These are phyloP conservation scores for Cylindroiulus punctatus DNA, from an alignment of 2,888 invertebrate species.

Conservation along the genomic window DNA sequence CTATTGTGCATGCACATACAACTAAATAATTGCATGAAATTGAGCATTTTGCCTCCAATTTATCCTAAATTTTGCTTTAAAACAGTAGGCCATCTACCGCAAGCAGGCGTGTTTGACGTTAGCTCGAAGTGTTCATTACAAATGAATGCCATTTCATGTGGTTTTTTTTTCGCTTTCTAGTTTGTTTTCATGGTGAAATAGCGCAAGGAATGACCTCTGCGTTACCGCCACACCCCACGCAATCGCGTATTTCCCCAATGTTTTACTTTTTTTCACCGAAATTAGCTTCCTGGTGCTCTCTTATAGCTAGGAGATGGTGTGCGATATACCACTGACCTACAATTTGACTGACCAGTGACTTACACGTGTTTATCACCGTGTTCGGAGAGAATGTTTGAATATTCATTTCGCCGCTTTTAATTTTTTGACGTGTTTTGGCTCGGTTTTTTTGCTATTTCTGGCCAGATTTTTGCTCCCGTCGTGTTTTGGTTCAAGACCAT, in stretches of 20 bases:
- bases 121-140: neutral
- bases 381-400: neutral
- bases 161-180: neutral
- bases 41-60: neutral
- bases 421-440: neutral
- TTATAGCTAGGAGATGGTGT: neutral
- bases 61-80: neutral
- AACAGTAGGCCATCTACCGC: constrained; percentile 4
- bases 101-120: constrained; percentile 18
- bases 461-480: neutral
- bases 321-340: neutral
- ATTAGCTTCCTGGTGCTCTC: constrained; percentile 9
- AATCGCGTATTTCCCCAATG: neutral
- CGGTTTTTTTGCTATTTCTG: neutral
- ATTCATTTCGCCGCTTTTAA: neutral
- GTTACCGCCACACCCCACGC: constrained; percentile 9
- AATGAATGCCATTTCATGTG: constrained; percentile 4
- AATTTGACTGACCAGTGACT: constrained; percentile 2
- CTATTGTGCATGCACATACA: too few relatives aligned
- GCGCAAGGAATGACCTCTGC: neutral
- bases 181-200: neutral
- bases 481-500: constrained; percentile 18
- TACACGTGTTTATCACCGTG: neutral
- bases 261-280: neutral
- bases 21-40: neutral